Base-by-base conservation (phyloP, 1,140 invertebrate genomes). In the Drosophila chauvacae region DNA sequence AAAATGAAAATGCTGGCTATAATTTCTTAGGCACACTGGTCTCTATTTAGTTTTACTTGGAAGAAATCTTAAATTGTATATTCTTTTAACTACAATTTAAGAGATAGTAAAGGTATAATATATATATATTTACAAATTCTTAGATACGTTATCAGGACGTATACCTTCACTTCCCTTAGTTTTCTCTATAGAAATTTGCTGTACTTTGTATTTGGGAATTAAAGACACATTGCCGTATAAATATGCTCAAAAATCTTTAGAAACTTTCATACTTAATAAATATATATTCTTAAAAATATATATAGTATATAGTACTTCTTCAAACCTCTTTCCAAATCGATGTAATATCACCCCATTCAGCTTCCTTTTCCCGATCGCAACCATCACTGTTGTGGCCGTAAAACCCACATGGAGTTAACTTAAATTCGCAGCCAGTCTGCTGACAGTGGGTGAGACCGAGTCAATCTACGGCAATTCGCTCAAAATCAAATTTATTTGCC, bases 401-500 rank as follows among this genome's bases (percentile, higher is more conserved):
- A 53, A 35, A 30, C 47, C 62, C 56, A 65, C 26, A 33, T 26
- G 44, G 55, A 84, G 66, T 78, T 65, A 50, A 74, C 73, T 56
- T 64, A 61, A 73, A 81, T 66, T 64, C 66, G 47, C 61, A 44
- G 76, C 45, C 68, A 41, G 2, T 11, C n/a, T 26, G 11, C 13
- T 16, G 20, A 55, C 53, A 39, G 53, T 55, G 53, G 53, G 33
- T 55, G 53, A 37, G 53, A 71, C 53, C 61, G 60, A 71, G 80
- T 87, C 82, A 88, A 83, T 87, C 84, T 66, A 18, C 53, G 63
- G 68, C 71, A 73, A 62, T 85, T 82, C 76, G 76, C 84, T 80
- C 63, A 77, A 87, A 87, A 88, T 87, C 77, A 88, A 88, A 87
- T 87, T 87, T 88, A 87, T 88, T 87, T 84, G 84, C 72, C 76